A percentile compares a stretch with the other conserved stretches of the same genome.
Evolutionary conservation across 2,797 vertebrate genomes (phyloP).

Genomic region (Clarias platycephalus): DNA sequence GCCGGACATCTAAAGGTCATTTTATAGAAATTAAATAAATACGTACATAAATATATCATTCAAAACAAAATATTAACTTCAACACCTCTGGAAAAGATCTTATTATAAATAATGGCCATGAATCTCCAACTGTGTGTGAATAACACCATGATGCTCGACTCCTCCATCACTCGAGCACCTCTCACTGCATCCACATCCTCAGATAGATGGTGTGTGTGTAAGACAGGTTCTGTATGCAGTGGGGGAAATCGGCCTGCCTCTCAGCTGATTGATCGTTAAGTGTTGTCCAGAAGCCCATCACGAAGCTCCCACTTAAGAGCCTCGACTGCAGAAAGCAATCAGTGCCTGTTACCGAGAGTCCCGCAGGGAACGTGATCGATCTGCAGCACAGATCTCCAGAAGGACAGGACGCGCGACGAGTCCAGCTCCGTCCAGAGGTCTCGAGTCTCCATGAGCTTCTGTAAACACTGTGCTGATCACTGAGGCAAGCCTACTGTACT

Average conservation of each 20-base stretch:
- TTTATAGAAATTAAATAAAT: slow-evolving; percentile 42
- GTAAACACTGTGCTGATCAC: not conserved
- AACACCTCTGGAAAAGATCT: slow-evolving; percentile 32
- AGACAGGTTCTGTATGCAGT: slow-evolving; percentile 59
- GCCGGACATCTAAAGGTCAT: slow-evolving; percentile 41
- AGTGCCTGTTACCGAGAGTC: slow-evolving; percentile 79
- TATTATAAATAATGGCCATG: slow-evolving; percentile 59
- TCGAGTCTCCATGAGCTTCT: not conserved
- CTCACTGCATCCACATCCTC: slow-evolving; percentile 55
- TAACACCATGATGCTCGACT: slow-evolving; percentile 55
- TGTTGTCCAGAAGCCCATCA: slow-evolving; percentile 81
- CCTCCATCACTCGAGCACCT: slow-evolving; percentile 55
- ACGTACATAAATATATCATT: slow-evolving; percentile 27
- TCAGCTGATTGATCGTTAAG: slow-evolving; percentile 81
- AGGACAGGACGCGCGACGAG: slow-evolving; percentile 63
- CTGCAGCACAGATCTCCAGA: slow-evolving; percentile 72
- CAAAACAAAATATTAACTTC: slow-evolving; percentile 56
- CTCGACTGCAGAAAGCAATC: slow-evolving; percentile 80
- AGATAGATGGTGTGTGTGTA: slow-evolving; percentile 60
- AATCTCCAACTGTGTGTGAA: slow-evolving; percentile 66
- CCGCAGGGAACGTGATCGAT: slow-evolving; percentile 79
- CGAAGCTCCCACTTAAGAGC: slow-evolving; percentile 77
- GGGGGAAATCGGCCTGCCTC: slow-evolving; percentile 50
- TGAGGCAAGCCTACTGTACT: not conserved
- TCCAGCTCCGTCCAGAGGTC: slow-evolving; percentile 34